Base-by-base conservation (phyloP, 1,140 invertebrate species). In the Drosophila sucinea region DNA sequence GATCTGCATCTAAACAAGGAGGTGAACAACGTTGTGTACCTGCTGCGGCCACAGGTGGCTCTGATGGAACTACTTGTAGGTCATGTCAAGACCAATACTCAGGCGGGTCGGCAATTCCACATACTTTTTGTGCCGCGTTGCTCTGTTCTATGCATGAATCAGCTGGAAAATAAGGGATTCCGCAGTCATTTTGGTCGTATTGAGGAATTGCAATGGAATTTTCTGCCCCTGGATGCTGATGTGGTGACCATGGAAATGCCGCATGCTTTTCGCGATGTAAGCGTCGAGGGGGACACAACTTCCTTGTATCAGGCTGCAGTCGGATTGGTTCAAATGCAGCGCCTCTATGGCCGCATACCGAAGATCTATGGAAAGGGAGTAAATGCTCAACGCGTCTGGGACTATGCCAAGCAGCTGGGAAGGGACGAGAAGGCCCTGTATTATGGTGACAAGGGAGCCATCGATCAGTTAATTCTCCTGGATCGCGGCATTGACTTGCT, bases 191-290 rank as follows among this genome's bases (percentile, higher is more conserved):
- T 99, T 64, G 95, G 94, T 0, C 93, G 95, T 10, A 95, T 98
- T 41, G 96, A 97, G 82, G 97, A 99, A 93, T 96, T 98, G 76
- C 94, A 95, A 67, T 96, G 98, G 91, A 96, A 97, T 79, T 94
- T 99, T 17, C 97, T 97, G 92, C 97, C 98, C 0, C 95, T 99
- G 90, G 98, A 99, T 86, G 96, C 94, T 92, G 98, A 99, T 94
- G 93, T 99, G 0, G 94, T 99, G 68, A 98, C 98, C 3, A 97
- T 99, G 95, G 98, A 99, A 93, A 93, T 97, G 69, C 95, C 95
- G 54, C 94, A 94, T 79, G 95, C 96, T 11, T 98, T 96, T 86
- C 95, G 96, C 87, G 97, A 98, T 91, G 96, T 95, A 79, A 94
- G 95, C 75, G 92, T 98, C 56, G 96, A 99, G 90, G 97, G 96